phyloP scores from a whole-genome alignment of 2,888 invertebrate genomes.

The Pheosia tremula region DNA sequence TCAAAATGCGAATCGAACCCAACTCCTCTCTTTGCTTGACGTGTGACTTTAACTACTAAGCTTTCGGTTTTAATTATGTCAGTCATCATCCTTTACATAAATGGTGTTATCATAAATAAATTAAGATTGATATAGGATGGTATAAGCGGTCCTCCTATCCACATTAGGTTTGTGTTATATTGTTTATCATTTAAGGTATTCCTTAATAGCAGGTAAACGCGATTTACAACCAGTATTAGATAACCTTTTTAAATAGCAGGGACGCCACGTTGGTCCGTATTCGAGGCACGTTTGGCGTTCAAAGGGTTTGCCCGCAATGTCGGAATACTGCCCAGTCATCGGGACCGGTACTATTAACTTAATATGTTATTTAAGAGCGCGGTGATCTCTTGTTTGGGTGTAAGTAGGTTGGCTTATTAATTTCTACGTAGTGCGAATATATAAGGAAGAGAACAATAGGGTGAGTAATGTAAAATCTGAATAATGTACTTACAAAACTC shows the following conservation, averaged over 20 bases:
- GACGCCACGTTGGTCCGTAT: background rate
- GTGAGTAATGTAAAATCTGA: too few species aligned
- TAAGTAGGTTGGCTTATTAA: background rate
- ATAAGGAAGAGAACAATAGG: background rate
- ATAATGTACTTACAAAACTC: too few species aligned
- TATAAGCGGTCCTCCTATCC: too few species aligned
- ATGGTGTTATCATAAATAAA: too few species aligned
- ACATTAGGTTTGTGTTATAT: too few species aligned
- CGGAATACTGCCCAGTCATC: conserved; percentile 1
- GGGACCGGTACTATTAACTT: background rate
- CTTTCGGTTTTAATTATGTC: too few species aligned
- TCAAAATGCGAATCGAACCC: too few species aligned
- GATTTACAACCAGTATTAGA: background rate
- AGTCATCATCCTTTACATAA: too few species aligned
- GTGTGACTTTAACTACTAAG: too few species aligned
- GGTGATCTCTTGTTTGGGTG: background rate
- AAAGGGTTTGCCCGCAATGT: background rate
- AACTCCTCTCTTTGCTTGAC: too few species aligned
- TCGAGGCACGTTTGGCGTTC: background rate
- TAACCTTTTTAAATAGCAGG: background rate
- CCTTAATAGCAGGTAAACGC: background rate
- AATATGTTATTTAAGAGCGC: conserved; percentile 6
- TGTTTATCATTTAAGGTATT: too few species aligned
- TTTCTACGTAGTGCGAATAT: background rate
- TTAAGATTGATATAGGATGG: too few species aligned